phyloP scores from a whole-genome alignment of 2,888 invertebrate species.

The Himalopsyche japonica region DNA sequence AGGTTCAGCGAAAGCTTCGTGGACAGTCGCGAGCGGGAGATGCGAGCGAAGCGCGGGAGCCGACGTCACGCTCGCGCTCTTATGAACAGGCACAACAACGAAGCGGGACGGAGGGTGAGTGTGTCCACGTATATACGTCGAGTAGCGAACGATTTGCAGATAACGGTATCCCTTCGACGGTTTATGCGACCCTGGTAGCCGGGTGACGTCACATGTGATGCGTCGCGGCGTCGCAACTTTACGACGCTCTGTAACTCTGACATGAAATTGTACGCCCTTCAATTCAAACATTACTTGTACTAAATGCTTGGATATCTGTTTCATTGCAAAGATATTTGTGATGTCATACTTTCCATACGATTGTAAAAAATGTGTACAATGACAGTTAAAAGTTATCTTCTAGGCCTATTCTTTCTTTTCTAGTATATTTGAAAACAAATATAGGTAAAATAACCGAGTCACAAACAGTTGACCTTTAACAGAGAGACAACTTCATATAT shows the following conservation, averaged over 20 bases:
- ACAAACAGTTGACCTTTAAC: too few relatives aligned
- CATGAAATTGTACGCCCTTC: neutral
- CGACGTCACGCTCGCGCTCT: conserved; percentile 82
- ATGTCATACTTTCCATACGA: too few relatives aligned
- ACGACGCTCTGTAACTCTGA: neutral
- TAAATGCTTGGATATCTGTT: too few relatives aligned
- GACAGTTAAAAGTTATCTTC: too few relatives aligned
- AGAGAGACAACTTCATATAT: too few relatives aligned
- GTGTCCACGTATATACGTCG: neutral
- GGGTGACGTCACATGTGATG: neutral
- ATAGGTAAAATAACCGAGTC: too few relatives aligned
- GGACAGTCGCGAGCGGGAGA: conserved; percentile 89
- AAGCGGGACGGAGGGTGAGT: conserved; percentile 93
- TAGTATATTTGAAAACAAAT: too few relatives aligned
- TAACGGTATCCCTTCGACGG: neutral
- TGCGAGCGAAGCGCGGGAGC: conserved; percentile 80
- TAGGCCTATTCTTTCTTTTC: too few relatives aligned
- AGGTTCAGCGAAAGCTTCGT: conserved; percentile 94
- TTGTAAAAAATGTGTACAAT: too few relatives aligned
- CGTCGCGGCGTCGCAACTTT: neutral
- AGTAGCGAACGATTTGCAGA: neutral
- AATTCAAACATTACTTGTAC: too few relatives aligned
- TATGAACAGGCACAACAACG: conserved; percentile 98
- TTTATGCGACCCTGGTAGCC: neutral
- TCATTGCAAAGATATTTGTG: too few relatives aligned